A percentile compares a stretch with the other conserved stretches of the same genome.
Conservation (phyloP, 2,113 vertebrate genomes). For the Halcyon malimbica region DNA sequence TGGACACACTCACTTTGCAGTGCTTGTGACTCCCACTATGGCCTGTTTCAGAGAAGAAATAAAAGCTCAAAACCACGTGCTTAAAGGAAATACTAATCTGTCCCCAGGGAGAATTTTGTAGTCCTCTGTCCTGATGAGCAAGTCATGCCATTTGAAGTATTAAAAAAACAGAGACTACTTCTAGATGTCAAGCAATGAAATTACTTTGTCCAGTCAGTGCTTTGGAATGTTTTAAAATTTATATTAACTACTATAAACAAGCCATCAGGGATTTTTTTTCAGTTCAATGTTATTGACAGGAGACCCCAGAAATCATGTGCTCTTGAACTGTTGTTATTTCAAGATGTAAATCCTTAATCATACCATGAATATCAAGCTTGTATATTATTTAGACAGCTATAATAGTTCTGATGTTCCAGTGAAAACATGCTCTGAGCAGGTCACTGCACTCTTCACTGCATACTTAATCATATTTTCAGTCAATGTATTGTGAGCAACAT, state of each 20-base stretch:
- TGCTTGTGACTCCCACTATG: not conserved
- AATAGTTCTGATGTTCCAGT: not conserved
- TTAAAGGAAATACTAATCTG: not conserved
- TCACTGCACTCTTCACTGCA: not conserved
- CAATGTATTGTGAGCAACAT: not conserved
- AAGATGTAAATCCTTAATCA: slow-evolving; percentile 27
- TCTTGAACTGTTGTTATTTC: not conserved
- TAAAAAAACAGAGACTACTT: not conserved
- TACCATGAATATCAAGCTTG: not conserved
- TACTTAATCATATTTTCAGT: slow-evolving; percentile 6
- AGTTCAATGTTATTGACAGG: not conserved
- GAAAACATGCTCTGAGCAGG: not conserved
- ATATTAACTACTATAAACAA: not conserved
- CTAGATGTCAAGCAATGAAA: not conserved
- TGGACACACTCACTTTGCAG: not conserved
- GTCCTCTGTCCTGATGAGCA: not conserved
- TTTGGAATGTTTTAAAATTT: not conserved
- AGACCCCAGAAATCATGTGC: not conserved
- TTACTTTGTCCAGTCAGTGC: not conserved
- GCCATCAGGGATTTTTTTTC: not conserved
- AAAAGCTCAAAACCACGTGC: not conserved
- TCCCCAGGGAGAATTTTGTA: not conserved
- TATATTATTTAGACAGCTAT: slow-evolving; percentile 20
- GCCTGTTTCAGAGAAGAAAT: not conserved
- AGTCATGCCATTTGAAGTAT: not conserved